Evolutionary conservation across 2,888 invertebrate species (phyloP).

Genomic region (Willowsia nigromaculata): DNA sequence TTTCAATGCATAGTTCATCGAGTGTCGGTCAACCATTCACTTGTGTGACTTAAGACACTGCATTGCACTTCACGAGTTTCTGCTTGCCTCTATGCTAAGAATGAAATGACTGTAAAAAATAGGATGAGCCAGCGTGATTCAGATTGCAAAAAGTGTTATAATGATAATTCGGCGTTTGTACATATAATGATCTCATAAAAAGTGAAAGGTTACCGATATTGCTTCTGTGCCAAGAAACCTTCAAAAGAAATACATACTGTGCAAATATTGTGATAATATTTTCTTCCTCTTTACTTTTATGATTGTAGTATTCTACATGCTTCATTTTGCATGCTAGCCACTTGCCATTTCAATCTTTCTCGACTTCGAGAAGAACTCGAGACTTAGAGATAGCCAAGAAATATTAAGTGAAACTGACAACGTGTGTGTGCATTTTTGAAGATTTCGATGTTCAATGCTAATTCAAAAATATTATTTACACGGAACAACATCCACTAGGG

Average conservation of each 20-base stretch:
- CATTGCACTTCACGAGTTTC: background rate
- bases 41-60: background rate
- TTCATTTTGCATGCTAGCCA: background rate
- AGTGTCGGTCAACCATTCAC: slow-evolving; percentile 54
- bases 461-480: too few species aligned
- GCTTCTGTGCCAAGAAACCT: slow-evolving; percentile 35
- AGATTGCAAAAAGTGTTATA: slow-evolving; percentile 10
- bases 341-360: slow-evolving; percentile 47
- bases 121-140: background rate
- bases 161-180: slow-evolving; percentile 42
- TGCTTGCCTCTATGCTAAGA: background rate
- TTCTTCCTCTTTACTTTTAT: background rate
- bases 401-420: too few species aligned
- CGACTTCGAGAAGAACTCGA: too few species aligned
- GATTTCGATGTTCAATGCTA: too few species aligned
- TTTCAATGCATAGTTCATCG: slow-evolving; percentile 34
- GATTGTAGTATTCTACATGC: background rate
- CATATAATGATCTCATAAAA: slow-evolving; percentile 21
- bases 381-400: too few species aligned
- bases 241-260: slow-evolving; percentile 31
- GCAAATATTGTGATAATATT: slow-evolving; percentile 43
- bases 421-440: too few species aligned
- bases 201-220: slow-evolving; percentile 48
- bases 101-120: background rate
- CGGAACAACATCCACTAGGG: too few species aligned